Percentiles rank a stretch among this genome's conserved stretches.
These are phyloP conservation scores for Eubucco bourcierii DNA, from an alignment of 2,113 vertebrate species.

Conservation along the genomic window DNA sequence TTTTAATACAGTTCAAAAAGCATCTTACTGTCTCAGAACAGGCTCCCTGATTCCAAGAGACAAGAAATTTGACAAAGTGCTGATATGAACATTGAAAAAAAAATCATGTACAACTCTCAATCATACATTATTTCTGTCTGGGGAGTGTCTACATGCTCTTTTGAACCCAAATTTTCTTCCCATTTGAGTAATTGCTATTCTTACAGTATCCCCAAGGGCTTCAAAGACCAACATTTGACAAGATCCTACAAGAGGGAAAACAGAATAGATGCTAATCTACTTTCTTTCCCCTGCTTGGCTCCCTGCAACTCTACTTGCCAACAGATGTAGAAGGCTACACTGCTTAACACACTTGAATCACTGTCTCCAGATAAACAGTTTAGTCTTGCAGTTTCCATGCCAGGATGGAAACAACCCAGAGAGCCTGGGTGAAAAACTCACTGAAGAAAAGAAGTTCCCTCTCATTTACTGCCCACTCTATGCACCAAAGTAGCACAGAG, in stretches of 20 bases:
- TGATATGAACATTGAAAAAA: not conserved
- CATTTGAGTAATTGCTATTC: not conserved
- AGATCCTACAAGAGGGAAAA: not conserved
- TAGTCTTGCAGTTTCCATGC: not conserved
- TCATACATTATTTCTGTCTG: not conserved
- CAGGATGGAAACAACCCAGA: not conserved
- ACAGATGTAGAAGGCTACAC: not conserved
- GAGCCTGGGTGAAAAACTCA: not conserved
- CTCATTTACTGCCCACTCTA: not conserved
- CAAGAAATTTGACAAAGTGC: not conserved
- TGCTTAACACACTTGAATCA: not conserved
- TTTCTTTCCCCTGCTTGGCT: not conserved
- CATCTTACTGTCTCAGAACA: not conserved
- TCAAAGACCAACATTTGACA: not conserved
- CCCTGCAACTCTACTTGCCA: not conserved
- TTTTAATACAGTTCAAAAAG: not conserved
- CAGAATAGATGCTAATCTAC: not conserved
- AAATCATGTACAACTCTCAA: not conserved
- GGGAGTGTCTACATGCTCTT: not conserved
- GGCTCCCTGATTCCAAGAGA: not conserved
- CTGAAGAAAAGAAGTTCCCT: not conserved
- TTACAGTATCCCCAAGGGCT: not conserved
- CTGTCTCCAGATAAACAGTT: not conserved
- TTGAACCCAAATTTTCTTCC: not conserved
- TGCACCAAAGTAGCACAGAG: not conserved